Evolutionary conservation across 2,113 vertebrate genomes (phyloP), one percentile per base, ranked within the genome.

Genomic region (Nothocercus julius): DNA sequence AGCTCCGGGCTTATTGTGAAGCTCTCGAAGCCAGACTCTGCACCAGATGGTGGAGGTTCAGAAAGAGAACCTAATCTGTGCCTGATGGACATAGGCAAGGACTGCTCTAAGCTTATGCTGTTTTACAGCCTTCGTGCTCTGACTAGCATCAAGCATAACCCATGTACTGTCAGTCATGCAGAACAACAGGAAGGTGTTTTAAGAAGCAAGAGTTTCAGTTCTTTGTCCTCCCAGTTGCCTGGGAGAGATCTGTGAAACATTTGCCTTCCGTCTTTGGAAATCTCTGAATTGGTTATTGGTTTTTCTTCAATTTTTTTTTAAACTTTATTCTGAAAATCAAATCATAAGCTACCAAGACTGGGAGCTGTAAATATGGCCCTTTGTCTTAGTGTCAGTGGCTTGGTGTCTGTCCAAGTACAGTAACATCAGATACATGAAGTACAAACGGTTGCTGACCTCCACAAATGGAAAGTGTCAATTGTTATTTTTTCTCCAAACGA

Each of bases 61-160:
- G 69, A 22, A 70, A 32, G 34, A 42, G 47, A 20, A 5, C 13
- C 8, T 1, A 0, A 5, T 38, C 47, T 13, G 34, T 1, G 2
- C 47, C 32, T 21, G 58, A 13, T 8, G 63, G 47, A 2, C 2
- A 0, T 0, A 2, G 32, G 25, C 12, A 1, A 8, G 27, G 1
- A 42, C 2, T 12, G 56, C 56, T 24, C 32, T 36, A 10, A 9
- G 58, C 2, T 1, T 6, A 0, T 0, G 1, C 63, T 70, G 61
- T 34, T 42, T n/a, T 17, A 0, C 1, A 6, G 59, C n/a, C 28
- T 20, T 28, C 36, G 20, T 38, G 61, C 45, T 64, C 82, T 3
- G 20, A 6, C 76, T 27, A 53, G 2, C 40, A 53, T 5, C 69
- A 6, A 68, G 10, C 3, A 0, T 7, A 44, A 42, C 69, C 66